Base-by-base conservation (phyloP, 2,888 invertebrate species). In the Elmis aenea region DNA sequence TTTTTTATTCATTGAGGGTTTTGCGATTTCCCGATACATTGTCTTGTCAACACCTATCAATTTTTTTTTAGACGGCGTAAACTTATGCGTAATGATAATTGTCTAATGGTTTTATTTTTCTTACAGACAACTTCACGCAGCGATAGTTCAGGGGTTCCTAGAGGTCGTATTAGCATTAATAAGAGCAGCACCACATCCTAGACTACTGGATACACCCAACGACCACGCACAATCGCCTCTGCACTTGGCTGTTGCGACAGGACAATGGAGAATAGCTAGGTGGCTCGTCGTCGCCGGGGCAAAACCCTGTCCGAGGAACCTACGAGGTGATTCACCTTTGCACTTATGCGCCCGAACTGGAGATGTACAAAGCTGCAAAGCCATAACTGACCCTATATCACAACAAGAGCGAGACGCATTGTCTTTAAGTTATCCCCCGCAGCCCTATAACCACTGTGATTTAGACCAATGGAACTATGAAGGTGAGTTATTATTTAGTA, bases 401-500 rank as follows among this genome's bases (percentile, higher is more conserved):
- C 76, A 77, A 54, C 67, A 61, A 37, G 67, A 68, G 48, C 46
- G 61, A 30, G 58, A 64, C 12, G 46, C 49, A 2, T 36, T 68
- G 26, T 66, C 46, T 6, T 46, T 64, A 28, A 39, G 45, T 20
- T 64, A 62, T 59, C 45, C 67, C 48, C 52, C 64, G 52, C 60
- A 66, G 57, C 48, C 63, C 55, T 51, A 69, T 58, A 66, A 67
- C 50, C 66, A 65, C 51, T 51, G 54, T 52, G 74, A 79, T 57
- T 72, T 91, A 52, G 83, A 91, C 63, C 83, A 85, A 63, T 81
- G 81, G 67, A 91, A 92, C 65, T 89, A 86, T 66, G 79, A 83
- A 66, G 91, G 91, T 91, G 63, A 81, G 82, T 72, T 22, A 11
- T 26, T 1, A 5, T 22, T 9, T 6, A 10, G 22, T n/a, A n/a